Base-by-base conservation (phyloP, 2,888 invertebrate species). In the Ophioninae sp. region DNA sequence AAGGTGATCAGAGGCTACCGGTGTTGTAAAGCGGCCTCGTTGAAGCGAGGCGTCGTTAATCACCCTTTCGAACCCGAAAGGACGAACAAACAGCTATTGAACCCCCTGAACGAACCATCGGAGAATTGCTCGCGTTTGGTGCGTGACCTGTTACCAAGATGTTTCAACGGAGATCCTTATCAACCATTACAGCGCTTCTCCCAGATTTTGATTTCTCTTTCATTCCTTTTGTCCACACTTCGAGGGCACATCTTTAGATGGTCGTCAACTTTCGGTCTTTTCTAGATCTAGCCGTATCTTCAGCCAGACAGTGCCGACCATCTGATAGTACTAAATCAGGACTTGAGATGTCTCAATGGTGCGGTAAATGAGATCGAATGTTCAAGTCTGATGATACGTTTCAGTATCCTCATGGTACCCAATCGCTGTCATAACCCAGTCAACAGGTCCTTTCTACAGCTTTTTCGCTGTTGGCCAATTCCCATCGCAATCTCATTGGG, bases 401-500 rank as follows among this genome's bases (percentile, higher is more conserved):
- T 10, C 17, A 51, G 51, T 51, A 17, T 51, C 51, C 17, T 51
- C 51, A 3, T 51, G 5, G 5, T 30, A 2, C 23, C 22, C 61
- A 61, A 10, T 61, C 23, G 20, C 61, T 3, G 9, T 63, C 6
- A 13, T 10, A 22, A 63, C 10, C n/a, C 17, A 22, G 59, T 61
- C 23, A 72, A 61, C 61, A 61, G 41, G 41, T 61, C 41, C 41
- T 20, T 61, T 61, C 23, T 61, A 5, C 59, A 30, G 30, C n/a
- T 41, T 58, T 30, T 3, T 78, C 63, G 20, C 63, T 88, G 87
- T 89, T 90, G 89, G 87, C 85, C 88, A 87, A 81, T 85, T 85
- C 69, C 76, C 63, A 41, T 67, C 41, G 51, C 67, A 64, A 69
- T 39, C 64, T 69, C 51, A 61, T 79, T 73, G 22, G 30, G 76